Evolutionary conservation across 2,113 vertebrate species (phyloP).

Genomic region (Alaudala cheleensis): DNA sequence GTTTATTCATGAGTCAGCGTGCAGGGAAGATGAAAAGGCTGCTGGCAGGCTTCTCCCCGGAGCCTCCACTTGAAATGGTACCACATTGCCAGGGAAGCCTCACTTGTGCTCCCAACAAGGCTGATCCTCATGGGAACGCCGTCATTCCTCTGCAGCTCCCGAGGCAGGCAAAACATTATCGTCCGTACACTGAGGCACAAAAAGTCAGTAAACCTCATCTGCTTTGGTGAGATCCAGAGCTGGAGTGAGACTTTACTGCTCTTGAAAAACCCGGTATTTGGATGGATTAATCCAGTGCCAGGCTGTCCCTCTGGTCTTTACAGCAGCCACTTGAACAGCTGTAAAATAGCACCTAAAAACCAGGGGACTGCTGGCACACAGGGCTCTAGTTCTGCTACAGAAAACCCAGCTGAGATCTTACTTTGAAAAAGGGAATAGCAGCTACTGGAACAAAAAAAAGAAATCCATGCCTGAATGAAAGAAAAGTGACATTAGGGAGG

Average conservation of each 20-base stretch:
- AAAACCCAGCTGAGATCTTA: constrained; percentile 20
- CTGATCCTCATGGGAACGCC: background rate
- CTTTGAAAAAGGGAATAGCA: constrained; percentile 18
- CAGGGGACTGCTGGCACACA: background rate
- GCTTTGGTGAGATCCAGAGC: background rate
- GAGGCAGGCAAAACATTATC: background rate
- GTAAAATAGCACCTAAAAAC: background rate
- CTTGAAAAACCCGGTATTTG: background rate
- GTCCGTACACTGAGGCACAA: background rate
- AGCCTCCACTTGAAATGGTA: background rate
- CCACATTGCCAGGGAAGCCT: background rate
- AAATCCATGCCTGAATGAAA: background rate
- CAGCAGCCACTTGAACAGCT: background rate
- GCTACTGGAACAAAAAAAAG: constrained; percentile 46
- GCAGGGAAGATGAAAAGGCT: constrained; percentile 13
- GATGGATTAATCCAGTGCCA: background rate
- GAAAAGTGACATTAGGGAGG: constrained; percentile 30
- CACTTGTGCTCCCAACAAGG: background rate
- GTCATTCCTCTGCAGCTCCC: background rate
- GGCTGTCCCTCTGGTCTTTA: background rate
- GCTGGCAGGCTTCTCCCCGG: background rate
- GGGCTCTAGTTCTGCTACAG: background rate
- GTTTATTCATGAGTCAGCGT: background rate
- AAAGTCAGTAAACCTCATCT: background rate
- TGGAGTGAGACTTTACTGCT: background rate